A percentile compares a stretch with the other conserved stretches of the same genome.
phyloP scores from a whole-genome alignment of 2,113 vertebrate genomes.

The Cyanoramphus novaezelandiae region DNA sequence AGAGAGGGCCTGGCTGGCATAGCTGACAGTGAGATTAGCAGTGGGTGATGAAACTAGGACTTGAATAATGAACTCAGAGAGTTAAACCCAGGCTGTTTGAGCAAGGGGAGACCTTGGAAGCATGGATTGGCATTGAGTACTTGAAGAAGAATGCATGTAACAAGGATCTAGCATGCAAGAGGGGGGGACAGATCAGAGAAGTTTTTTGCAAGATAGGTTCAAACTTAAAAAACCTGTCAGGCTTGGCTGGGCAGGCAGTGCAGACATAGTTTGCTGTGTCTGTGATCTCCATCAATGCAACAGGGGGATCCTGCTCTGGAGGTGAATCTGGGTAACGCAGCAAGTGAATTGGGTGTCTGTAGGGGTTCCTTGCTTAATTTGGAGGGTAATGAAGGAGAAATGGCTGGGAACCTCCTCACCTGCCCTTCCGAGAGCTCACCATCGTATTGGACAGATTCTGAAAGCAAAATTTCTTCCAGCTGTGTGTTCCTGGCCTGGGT shows the following conservation, averaged over 20 bases:
- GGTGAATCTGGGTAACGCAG: background rate
- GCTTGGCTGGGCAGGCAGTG: background rate
- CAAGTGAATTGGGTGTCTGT: background rate
- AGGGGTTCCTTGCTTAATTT: background rate
- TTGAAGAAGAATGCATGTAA: background rate
- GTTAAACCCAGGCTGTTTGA: background rate
- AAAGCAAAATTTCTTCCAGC: background rate
- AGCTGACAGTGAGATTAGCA: background rate
- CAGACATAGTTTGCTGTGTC: rapidly evolving
- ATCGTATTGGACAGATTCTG: rapidly evolving
- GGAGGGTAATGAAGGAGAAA: background rate
- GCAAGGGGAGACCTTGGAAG: background rate
- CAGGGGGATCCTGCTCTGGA: background rate
- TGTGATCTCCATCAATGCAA: background rate
- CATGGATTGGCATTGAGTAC: background rate
- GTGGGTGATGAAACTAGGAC: background rate
- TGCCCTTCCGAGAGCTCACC: background rate
- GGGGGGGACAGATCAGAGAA: background rate
- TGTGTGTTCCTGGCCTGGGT: background rate
- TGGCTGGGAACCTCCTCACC: background rate
- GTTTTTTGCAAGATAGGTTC: background rate
- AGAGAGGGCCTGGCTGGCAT: background rate
- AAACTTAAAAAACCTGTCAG: background rate
- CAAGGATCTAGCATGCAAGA: background rate
- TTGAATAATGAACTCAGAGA: background rate